Percentiles rank a stretch among this genome's conserved stretches.
phyloP scores from a whole-genome alignment of 2,113 vertebrate species.

The Triplophysa rosa region DNA sequence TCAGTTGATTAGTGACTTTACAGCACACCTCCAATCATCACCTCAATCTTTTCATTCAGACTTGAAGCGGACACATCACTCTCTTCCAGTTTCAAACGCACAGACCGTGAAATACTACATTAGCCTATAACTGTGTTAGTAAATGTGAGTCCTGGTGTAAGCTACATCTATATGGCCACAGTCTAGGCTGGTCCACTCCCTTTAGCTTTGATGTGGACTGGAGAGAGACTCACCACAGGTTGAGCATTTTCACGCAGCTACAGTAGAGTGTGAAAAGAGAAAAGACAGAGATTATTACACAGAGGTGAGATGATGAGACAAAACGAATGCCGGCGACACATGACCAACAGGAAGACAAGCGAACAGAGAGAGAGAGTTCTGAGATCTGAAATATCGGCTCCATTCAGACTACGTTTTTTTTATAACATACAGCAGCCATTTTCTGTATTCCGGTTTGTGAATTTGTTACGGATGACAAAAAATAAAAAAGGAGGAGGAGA shows the following conservation, averaged over 20 bases:
- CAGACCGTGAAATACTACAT: background rate
- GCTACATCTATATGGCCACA: conserved; percentile 51
- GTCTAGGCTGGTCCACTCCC: conserved; percentile 85
- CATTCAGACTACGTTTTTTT: conserved; percentile 6
- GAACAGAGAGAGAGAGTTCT: conserved; percentile 23
- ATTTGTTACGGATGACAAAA: background rate
- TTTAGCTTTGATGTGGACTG: conserved; percentile 84
- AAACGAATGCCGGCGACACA: conserved; percentile 63
- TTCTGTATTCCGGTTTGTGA: background rate
- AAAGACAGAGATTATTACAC: conserved; percentile 89
- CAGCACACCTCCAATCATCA: background rate
- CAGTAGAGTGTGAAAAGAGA: conserved; percentile 87
- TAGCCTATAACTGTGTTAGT: conserved; percentile 41
- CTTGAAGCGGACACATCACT: conserved; percentile 3
- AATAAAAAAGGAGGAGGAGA: conserved; percentile 32
- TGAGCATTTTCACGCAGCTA: conserved; percentile 99
- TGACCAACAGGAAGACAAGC: conserved; percentile 45
- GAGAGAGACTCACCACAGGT: conserved; percentile 99
- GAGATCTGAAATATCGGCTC: conserved; percentile 48
- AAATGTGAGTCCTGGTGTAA: conserved; percentile 17
- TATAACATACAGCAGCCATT: background rate
- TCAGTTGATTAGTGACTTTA: background rate
- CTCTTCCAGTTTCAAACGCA: background rate
- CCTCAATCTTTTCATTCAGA: conserved; percentile 21
- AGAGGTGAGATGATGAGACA: conserved; percentile 85